phyloP scores from a whole-genome alignment of 2,888 invertebrate species.

The Ectropis crepuscularia region DNA sequence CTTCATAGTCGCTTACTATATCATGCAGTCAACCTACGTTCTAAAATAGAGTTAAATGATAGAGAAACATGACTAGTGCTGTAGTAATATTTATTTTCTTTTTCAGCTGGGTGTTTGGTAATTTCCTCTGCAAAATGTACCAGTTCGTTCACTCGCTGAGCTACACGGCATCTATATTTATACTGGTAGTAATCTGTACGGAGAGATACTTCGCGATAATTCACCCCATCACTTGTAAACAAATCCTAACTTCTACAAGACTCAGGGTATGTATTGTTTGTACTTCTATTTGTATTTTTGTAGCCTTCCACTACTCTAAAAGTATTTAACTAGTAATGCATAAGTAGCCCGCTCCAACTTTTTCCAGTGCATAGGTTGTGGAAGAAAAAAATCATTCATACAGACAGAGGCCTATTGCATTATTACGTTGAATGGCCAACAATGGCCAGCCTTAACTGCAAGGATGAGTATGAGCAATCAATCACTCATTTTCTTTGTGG shows the following conservation, averaged over 20 bases:
- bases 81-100: background rate
- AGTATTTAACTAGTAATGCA: no score
- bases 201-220: slow-evolving; percentile 95
- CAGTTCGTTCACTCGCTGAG: slow-evolving; percentile 95
- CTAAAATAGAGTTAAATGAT: no score
- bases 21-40: no score
- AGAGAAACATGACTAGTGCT: background rate
- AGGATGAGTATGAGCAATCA: no score
- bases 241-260: slow-evolving; percentile 90
- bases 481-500: no score
- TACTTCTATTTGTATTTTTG: background rate
- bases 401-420: no score
- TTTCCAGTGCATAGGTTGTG: no score
- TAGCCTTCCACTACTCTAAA: background rate
- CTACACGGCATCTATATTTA: slow-evolving; percentile 95
- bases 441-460: no score
- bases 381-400: no score
- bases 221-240: slow-evolving; percentile 93
- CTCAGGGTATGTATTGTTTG: slow-evolving; percentile 86
- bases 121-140: slow-evolving; percentile 95
- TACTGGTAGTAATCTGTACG: slow-evolving; percentile 94
- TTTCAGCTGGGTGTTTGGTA: slow-evolving; percentile 92
- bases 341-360: no score
- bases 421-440: no score
- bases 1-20: no score